Percentiles rank a stretch among this genome's conserved stretches.
Evolutionary conservation across 2,113 vertebrate species (phyloP).

Genomic region (Epinephelus lanceolatus): DNA sequence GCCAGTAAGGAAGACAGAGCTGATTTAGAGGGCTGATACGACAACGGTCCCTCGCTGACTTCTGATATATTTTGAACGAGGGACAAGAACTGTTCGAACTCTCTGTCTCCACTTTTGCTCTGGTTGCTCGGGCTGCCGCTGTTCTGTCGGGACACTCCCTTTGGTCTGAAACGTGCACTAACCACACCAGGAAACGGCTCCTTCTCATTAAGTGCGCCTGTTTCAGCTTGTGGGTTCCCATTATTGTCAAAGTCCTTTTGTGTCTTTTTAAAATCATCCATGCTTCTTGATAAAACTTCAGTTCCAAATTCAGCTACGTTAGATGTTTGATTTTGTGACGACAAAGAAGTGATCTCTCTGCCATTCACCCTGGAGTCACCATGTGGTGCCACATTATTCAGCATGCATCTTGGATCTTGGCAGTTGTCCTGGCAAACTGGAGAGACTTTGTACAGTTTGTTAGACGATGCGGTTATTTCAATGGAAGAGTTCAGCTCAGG

Average conservation of each 20-base stretch:
- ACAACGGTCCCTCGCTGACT: slow-evolving; percentile 54
- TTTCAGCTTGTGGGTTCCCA: slow-evolving; percentile 57
- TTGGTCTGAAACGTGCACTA: slow-evolving; percentile 76
- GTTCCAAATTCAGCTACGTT: slow-evolving; percentile 3
- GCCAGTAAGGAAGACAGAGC: slow-evolving; percentile 41
- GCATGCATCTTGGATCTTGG: slow-evolving; percentile 41
- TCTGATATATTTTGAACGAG: slow-evolving; percentile 69
- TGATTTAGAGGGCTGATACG: slow-evolving; percentile 65
- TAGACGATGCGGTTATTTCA: slow-evolving; percentile 43
- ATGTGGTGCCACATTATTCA: background rate
- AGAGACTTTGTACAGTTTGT: slow-evolving; percentile 61
- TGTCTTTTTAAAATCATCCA: slow-evolving; percentile 32
- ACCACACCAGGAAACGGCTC: slow-evolving; percentile 59
- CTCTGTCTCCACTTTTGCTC: slow-evolving; percentile 46
- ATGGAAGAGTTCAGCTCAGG: slow-evolving; percentile 66
- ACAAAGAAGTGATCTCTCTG: background rate
- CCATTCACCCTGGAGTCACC: slow-evolving; percentile 11
- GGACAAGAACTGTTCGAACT: slow-evolving; percentile 67
- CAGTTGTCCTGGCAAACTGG: slow-evolving; percentile 55
- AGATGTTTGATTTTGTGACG: slow-evolving; percentile 7
- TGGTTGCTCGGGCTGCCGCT: slow-evolving; percentile 59
- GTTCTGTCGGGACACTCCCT: slow-evolving; percentile 59
- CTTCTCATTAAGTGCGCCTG: background rate
- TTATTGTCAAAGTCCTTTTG: slow-evolving; percentile 67
- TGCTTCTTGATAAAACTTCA: background rate